Evolutionary conservation across 2,113 vertebrate genomes (phyloP).

Genomic region (Microcebus griseorufus): DNA sequence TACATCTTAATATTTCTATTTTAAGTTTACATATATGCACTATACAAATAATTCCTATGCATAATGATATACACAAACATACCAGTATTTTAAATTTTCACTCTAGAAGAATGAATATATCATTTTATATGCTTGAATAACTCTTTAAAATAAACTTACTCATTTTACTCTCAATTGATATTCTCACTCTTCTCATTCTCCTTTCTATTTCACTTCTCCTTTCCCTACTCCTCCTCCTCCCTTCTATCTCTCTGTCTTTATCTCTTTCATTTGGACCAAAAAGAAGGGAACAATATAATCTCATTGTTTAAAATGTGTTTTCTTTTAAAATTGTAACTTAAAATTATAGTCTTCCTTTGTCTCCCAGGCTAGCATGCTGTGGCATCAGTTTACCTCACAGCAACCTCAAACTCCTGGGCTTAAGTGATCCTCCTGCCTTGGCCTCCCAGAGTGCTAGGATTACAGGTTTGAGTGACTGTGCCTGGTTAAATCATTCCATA

Average conservation of each 20-base stretch:
- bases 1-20: not conserved
- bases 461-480: no score
- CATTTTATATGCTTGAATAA: not conserved
- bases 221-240: not conserved
- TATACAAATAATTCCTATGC: not conserved
- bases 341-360: not conserved
- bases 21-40: not conserved
- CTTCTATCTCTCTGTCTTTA: not conserved
- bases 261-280: not conserved
- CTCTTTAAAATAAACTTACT: not conserved
- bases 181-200: not conserved
- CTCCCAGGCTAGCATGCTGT: no score
- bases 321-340: not conserved
- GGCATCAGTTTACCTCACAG: no score
- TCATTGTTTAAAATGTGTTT: not conserved
- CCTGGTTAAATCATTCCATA: not conserved
- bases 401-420: no score
- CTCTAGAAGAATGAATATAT: not conserved
- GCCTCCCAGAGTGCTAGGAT: no score
- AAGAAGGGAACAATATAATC: not conserved
- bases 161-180: not conserved
- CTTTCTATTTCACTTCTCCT: not conserved
- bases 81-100: not conserved
- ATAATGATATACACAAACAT: not conserved
- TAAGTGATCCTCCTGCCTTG: no score